Conservation (phyloP, 1,140 invertebrate genomes). For the Bombus picipes region DNA sequence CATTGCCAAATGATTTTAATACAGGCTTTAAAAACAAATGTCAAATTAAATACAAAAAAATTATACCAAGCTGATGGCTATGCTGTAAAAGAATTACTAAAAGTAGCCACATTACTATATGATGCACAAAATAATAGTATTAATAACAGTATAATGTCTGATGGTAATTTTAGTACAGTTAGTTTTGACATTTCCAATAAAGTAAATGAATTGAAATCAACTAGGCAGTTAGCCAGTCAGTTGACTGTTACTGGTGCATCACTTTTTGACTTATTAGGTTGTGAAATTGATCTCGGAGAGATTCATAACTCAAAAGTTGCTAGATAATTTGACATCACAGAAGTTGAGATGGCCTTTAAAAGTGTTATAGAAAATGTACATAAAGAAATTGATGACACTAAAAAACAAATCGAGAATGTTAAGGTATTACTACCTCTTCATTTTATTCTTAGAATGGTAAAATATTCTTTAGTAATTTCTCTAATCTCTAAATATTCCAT, state of each 20-base stretch:
- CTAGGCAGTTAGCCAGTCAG: constrained; percentile 93
- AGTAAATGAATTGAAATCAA: constrained; percentile 92
- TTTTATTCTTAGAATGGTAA: background rate
- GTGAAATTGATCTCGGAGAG: constrained; percentile 77
- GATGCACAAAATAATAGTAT: constrained; percentile 86
- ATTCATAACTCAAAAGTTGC: constrained; percentile 86
- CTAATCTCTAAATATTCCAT: background rate
- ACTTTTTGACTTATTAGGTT: constrained; percentile 92
- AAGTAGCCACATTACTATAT: constrained; percentile 93
- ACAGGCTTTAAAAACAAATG: constrained; percentile 93
- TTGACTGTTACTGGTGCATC: constrained; percentile 95
- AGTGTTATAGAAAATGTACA: constrained; percentile 87
- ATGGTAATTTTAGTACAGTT: constrained; percentile 65
- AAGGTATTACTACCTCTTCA: constrained; percentile 81
- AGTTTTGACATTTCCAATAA: constrained; percentile 85
- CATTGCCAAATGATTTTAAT: background rate
- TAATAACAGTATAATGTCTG: constrained; percentile 43
- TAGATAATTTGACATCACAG: constrained; percentile 91
- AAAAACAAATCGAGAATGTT: constrained; percentile 91
- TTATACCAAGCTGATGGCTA: constrained; percentile 97
- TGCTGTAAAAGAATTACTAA: constrained; percentile 97
- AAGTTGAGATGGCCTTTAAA: constrained; percentile 89
- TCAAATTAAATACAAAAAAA: constrained; percentile 97
- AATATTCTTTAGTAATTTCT: constrained; percentile 6
- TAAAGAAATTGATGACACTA: constrained; percentile 88